A percentile compares a stretch with the other conserved stretches of the same genome.
Conservation (phyloP, 2,113 vertebrate genomes). For the Fregetta grallaria region DNA sequence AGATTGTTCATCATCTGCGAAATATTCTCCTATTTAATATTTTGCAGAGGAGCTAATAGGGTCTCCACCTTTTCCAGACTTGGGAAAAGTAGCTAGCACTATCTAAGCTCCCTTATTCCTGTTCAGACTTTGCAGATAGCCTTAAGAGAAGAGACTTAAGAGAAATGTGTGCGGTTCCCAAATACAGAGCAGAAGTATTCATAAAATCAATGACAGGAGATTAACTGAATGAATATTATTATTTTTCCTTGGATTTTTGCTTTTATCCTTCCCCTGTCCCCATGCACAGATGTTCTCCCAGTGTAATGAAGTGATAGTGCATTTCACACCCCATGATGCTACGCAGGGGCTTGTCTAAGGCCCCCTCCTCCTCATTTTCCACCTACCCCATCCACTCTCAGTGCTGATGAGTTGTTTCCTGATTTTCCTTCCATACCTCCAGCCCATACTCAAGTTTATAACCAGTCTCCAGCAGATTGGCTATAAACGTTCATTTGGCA, state of each 20-base stretch:
- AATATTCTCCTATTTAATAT: neutral
- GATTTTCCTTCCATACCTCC: neutral
- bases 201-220: neutral
- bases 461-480: neutral
- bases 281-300: neutral
- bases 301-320: neutral
- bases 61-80: neutral
- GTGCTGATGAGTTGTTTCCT: neutral
- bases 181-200: neutral
- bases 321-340: neutral
- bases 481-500: neutral
- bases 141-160: neutral
- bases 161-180: neutral
- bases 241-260: neutral
- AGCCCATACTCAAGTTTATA: neutral
- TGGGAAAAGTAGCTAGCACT: neutral
- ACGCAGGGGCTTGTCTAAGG: neutral
- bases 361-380: neutral
- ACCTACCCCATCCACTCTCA: neutral
- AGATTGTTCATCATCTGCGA: neutral
- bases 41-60: neutral
- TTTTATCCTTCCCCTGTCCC: neutral
- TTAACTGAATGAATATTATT: neutral
- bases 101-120: neutral
- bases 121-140: neutral